These are phyloP conservation scores for Ophion costatus DNA, from an alignment of 2,888 invertebrate genomes.

Conservation along the genomic window DNA sequence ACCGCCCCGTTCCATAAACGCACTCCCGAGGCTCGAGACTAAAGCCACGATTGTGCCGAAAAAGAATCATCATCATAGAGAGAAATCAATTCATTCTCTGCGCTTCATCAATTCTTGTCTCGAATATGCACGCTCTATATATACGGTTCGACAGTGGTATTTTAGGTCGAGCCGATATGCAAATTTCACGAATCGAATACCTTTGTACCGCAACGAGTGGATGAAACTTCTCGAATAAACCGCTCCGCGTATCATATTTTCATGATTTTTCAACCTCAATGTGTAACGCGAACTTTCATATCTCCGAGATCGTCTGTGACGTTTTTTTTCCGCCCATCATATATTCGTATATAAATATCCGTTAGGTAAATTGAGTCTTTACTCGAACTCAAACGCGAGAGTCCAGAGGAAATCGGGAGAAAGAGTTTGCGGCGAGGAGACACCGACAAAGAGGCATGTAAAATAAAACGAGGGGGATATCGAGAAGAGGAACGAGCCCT, in stretches of 20 bases:
- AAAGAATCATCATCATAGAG: neutral
- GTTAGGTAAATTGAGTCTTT: constrained; percentile 20
- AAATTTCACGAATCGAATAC: neutral
- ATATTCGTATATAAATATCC: constrained; percentile 24
- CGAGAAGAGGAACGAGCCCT: constrained; percentile 34
- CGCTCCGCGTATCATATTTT: neutral
- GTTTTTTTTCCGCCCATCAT: neutral
- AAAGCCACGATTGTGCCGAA: neutral
- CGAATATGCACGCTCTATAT: neutral
- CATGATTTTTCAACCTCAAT: neutral
- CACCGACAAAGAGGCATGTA: constrained; percentile 38
- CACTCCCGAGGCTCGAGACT: neutral
- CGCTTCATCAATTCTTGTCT: neutral
- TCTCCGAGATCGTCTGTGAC: neutral
- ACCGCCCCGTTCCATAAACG: neutral
- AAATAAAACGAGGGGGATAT: constrained; percentile 48
- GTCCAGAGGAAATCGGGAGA: constrained; percentile 13
- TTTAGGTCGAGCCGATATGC: neutral
- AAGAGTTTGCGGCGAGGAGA: constrained; percentile 36
- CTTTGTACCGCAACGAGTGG: neutral
- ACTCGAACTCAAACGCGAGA: constrained; percentile 18
- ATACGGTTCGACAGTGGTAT: neutral
- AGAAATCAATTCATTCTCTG: constrained; percentile 2
- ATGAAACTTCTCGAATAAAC: neutral
- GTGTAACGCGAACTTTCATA: neutral